A percentile compares a stretch with the other conserved stretches of the same genome.
phyloP scores from a whole-genome alignment of 2,113 vertebrate genomes.

The Amazona vittata region DNA sequence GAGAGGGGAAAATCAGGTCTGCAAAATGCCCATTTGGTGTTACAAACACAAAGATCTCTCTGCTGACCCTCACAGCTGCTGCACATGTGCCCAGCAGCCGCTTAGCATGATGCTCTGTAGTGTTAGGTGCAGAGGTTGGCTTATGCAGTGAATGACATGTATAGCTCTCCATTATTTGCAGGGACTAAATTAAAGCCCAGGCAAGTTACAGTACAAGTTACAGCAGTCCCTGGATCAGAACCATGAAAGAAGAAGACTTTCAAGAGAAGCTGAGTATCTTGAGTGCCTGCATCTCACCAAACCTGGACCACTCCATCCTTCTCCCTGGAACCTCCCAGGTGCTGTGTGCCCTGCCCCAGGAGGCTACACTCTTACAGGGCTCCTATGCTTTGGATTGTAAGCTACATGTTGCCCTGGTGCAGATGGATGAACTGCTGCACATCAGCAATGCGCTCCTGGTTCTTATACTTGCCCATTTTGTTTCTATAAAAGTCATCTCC shows the following conservation, averaged over 20 bases:
- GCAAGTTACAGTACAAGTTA: not conserved
- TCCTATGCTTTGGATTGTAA: not conserved
- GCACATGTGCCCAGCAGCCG: not conserved
- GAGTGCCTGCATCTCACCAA: not conserved
- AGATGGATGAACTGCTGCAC: not conserved
- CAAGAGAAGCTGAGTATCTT: not conserved
- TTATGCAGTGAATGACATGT: not conserved
- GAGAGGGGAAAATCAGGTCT: not conserved
- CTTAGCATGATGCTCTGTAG: not conserved
- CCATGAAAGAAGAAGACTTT: not conserved
- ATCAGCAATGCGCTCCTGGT: rapidly evolving
- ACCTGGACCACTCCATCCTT: not conserved
- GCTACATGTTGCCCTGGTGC: not conserved
- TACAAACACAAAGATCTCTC: not conserved
- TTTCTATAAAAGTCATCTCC: not conserved
- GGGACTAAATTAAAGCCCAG: not conserved
- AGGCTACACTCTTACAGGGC: not conserved
- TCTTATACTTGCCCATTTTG: not conserved
- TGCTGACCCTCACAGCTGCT: constrained; percentile 13
- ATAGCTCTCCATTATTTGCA: not conserved
- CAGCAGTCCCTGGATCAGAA: not conserved
- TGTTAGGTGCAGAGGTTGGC: not conserved
- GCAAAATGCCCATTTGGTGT: not conserved
- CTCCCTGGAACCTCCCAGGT: not conserved
- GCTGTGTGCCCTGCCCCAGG: not conserved